A percentile compares a stretch with the other conserved stretches of the same genome.
Conservation (phyloP, 2,888 invertebrate genomes). For the Cetonia aurata region DNA sequence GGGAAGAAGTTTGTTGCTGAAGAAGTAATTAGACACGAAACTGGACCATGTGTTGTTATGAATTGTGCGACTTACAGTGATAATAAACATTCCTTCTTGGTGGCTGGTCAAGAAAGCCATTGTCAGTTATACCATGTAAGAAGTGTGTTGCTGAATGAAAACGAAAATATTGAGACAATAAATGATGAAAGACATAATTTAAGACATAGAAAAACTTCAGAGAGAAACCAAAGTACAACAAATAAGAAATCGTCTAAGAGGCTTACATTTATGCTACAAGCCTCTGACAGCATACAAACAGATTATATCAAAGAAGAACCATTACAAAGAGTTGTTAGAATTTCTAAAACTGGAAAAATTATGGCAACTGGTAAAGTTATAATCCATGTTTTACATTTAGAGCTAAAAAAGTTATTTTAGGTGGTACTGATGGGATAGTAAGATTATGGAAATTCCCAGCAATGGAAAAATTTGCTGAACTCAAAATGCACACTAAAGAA, state of each 20-base stretch:
- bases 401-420: constrained; percentile 52
- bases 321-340: constrained; percentile 83
- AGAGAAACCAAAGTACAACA: constrained; percentile 70
- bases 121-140: constrained; percentile 86
- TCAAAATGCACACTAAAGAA: constrained; percentile 88
- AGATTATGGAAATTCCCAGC: constrained; percentile 92
- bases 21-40: constrained; percentile 90
- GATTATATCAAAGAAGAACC: constrained; percentile 85
- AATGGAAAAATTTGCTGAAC: constrained; percentile 76
- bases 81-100: constrained; percentile 82
- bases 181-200: constrained; percentile 54
- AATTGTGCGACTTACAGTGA: constrained; percentile 84
- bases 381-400: background rate
- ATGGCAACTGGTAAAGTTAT: constrained; percentile 80
- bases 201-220: constrained; percentile 65
- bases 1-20: constrained; percentile 86
- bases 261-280: constrained; percentile 81
- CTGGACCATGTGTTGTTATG: constrained; percentile 92
- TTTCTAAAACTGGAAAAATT: constrained; percentile 78
- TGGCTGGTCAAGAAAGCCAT: constrained; percentile 93
- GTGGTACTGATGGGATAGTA: constrained; percentile 90
- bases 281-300: constrained; percentile 86
- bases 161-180: constrained; percentile 68
- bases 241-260: constrained; percentile 71
- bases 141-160: constrained; percentile 65